A percentile compares a stretch with the other conserved stretches of the same genome.
phyloP scores from a whole-genome alignment of 2,888 invertebrate species.

The Conistra vaccinii region DNA sequence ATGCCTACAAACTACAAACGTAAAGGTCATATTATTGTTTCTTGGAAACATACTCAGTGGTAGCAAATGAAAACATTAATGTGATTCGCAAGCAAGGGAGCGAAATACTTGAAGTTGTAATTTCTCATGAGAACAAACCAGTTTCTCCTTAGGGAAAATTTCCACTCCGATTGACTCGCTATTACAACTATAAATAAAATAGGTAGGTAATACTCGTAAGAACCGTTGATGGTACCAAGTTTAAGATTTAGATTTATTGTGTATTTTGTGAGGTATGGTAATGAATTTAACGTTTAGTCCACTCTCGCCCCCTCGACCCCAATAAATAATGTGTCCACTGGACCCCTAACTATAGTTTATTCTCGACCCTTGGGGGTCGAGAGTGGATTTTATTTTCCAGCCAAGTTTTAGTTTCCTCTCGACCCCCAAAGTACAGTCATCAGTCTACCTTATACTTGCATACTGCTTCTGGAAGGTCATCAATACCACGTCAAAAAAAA shows the following conservation, averaged over 20 bases:
- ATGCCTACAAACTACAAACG: constrained; percentile 11
- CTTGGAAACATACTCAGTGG: constrained; percentile 11
- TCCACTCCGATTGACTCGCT: constrained; percentile 39
- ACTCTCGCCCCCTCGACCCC: too few relatives aligned
- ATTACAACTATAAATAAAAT: constrained; percentile 11
- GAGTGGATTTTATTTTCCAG: too few relatives aligned
- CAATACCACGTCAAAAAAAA: too few relatives aligned
- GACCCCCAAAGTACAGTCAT: too few relatives aligned
- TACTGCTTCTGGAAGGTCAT: too few relatives aligned
- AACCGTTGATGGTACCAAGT: neutral
- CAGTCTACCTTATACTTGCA: too few relatives aligned
- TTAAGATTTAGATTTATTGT: neutral
- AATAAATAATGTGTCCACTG: too few relatives aligned
- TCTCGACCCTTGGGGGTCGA: too few relatives aligned
- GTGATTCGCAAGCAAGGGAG: constrained; percentile 6
- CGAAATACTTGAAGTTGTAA: constrained; percentile 39
- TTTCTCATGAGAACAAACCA: constrained; percentile 59
- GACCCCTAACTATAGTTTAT: too few relatives aligned
- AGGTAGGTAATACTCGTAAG: constrained; percentile 6
- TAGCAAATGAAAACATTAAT: constrained; percentile 35
- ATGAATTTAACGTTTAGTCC: too few relatives aligned
- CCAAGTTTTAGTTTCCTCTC: too few relatives aligned
- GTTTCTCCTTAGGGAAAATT: constrained; percentile 24
- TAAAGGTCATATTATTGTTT: constrained; percentile 36
- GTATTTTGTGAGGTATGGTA: neutral